Base-by-base conservation (phyloP, 2,113 vertebrate genomes). In the Redunca redunca region DNA sequence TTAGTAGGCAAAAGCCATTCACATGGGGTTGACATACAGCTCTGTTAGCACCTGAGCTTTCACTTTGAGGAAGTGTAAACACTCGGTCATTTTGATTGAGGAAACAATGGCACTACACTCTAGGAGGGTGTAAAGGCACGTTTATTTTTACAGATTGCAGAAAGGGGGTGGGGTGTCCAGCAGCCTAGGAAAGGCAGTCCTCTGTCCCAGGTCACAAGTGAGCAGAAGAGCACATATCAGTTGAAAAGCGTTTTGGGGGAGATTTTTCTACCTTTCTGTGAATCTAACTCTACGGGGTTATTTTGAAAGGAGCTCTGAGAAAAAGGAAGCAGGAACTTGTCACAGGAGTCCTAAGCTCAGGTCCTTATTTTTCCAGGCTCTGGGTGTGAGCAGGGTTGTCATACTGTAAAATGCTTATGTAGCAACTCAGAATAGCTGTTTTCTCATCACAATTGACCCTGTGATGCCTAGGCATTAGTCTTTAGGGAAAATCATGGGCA, bases 371-470 rank as follows among this genome's bases (percentile, higher is more conserved):
- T 16, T 87, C 88, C 13, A 80, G 58, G 21, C 67, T 91, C 23
- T 87, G 82, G 21, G 23, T 91, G 57, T 86, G 48, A 91, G 48
- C 57, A 64, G 57, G 82, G 57, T 36, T 91, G 71, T 91, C 89
- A 36, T 48, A 64, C 89, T 87, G 36, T 86, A 87, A 87, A 95
- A 80, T 91, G 57, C 71, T 74, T 95, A 80, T 57, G 89, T 50
- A 80, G 57, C 94, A 95, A 64, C 89, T 95, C 94, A 91, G 52
- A 87, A 64, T 67, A 80, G 89, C 89, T 95, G 25, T 80, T 91
- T 95, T 80, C 88, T 95, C 94, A 95, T 91, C 94, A 95, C 94
- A 95, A 91, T 91, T 95, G 94, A 87, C 89, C 82, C 89, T 95
- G 57, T 95, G 89, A 95, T 95, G 89, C 71, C 36, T 87, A 87